phyloP scores from a whole-genome alignment of 2,797 vertebrate species.

The Zenarchopterus dispar region DNA sequence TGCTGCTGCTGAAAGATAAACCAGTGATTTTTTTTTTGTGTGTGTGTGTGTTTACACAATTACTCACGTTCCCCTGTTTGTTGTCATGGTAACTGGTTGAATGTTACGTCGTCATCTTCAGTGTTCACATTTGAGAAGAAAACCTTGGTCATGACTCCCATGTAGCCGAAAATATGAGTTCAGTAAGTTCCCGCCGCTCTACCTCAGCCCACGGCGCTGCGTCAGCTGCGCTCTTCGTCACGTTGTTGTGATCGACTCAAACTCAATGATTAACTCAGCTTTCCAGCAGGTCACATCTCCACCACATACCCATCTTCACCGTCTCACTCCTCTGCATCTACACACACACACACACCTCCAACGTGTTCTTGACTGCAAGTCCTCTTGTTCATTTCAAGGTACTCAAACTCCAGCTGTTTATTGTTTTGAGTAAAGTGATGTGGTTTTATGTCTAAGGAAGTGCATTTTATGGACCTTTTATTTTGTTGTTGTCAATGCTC shows the following conservation, averaged over 20 bases:
- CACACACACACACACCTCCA: conserved; percentile 10
- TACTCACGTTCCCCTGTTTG: conserved; percentile 5
- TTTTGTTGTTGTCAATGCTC: conserved; percentile 35
- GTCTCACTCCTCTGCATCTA: background rate
- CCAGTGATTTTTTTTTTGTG: conserved; percentile 13
- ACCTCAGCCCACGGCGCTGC: conserved; percentile 58
- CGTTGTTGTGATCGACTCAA: too few species aligned
- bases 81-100: conserved; percentile 18
- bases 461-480: background rate
- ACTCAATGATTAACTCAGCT: too few species aligned
- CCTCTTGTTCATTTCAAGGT: too few species aligned
- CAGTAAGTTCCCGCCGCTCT: conserved; percentile 35
- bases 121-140: too few species aligned
- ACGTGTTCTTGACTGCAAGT: conserved; percentile 2
- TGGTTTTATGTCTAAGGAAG: too few species aligned
- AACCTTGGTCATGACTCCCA: background rate
- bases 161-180: background rate
- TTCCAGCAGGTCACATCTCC: too few species aligned
- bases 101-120: background rate
- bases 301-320: background rate
- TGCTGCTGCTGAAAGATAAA: conserved; percentile 44
- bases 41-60: conserved; percentile 3
- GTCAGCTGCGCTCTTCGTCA: conserved; percentile 1
- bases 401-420: too few species aligned
- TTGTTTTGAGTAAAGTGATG: too few species aligned